Evolutionary conservation across 2,888 invertebrate species (phyloP), one percentile per base, ranked within the genome.

Genomic region (Chydorus sphaericus): DNA sequence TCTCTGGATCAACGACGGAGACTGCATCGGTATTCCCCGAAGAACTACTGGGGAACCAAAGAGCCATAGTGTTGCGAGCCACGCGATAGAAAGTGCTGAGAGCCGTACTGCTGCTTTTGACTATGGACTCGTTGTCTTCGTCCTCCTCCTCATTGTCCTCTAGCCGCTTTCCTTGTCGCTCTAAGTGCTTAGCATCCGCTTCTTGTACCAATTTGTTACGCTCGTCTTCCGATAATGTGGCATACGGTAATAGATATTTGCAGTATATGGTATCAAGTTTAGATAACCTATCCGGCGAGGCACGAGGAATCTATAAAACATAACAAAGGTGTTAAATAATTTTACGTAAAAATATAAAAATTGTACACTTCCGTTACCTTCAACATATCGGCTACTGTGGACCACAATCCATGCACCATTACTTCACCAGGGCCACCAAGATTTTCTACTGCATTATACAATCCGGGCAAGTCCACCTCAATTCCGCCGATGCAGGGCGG

Each of bases 211-310:
- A 72, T 60, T 82, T 81, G 56, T 80, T 79, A 5, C 88, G 75
- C 67, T 91, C 90, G 54, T 75, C 85, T 78, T 70, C 26, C 0
- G 87, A 82, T 4, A 93, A 70, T 0, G 87, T 85, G 61, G 89
- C 89, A 65, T 92, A 94, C 0, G 91, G 88, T 60, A 94, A 71
- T 48, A 94, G 73, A 69, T 87, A 90, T 75, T 89, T 90, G 67
- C 90, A 85, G 68, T 93, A 94, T 39, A 91, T 82, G 61, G 85
- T 83, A 66, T 93, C 91, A 7, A 94, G 71, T 66, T 86, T 87
- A 2, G 83, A 82, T 2, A 83, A 82, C 48, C 87, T 78, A 64
- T 87, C 85, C 65, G 84, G 83, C 0, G 83, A 81, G 8, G 81
- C 75, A 70, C 83, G 85, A 0, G 83, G 83, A 63, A 90, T 83